These are phyloP conservation scores for Heterocephalus glaber DNA, from an alignment of 2,113 vertebrate species.

Conservation along the genomic window DNA sequence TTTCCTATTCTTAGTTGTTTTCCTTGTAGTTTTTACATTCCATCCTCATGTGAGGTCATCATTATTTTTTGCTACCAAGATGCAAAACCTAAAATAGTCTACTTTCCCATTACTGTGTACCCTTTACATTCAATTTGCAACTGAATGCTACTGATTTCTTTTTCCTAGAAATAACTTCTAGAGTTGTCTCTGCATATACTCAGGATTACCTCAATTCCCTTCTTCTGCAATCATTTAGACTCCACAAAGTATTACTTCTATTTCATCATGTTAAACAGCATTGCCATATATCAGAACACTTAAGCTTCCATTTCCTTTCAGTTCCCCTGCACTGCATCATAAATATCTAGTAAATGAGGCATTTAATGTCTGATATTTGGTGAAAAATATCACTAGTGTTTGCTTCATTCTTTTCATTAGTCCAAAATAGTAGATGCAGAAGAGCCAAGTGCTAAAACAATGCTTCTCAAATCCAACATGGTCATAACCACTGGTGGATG, in stretches of 20 bases:
- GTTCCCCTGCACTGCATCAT: not conserved
- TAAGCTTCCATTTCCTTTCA: not conserved
- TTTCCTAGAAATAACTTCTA: conserved; percentile 5
- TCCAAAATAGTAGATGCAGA: not conserved
- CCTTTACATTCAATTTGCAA: not conserved
- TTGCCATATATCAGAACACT: not conserved
- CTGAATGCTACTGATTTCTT: not conserved
- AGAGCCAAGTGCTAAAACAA: not conserved
- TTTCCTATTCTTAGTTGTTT: not conserved
- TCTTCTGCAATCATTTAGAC: not conserved
- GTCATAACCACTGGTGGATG: not conserved
- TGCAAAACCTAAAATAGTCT: not conserved
- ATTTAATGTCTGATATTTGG: not conserved
- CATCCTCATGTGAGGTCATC: not conserved
- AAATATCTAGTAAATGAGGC: not conserved
- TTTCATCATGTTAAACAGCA: not conserved
- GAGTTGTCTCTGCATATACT: not conserved
- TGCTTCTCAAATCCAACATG: not conserved
- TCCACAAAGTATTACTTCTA: not conserved
- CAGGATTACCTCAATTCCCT: not conserved
- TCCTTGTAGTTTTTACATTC: not conserved
- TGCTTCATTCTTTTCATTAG: not conserved
- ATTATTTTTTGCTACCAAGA: not conserved
- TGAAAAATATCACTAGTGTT: not conserved
- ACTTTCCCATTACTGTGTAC: not conserved